Percentiles rank a stretch among this genome's conserved stretches.
phyloP scores from a whole-genome alignment of 2,888 invertebrate species.

The Hirtodrosophila confusa region DNA sequence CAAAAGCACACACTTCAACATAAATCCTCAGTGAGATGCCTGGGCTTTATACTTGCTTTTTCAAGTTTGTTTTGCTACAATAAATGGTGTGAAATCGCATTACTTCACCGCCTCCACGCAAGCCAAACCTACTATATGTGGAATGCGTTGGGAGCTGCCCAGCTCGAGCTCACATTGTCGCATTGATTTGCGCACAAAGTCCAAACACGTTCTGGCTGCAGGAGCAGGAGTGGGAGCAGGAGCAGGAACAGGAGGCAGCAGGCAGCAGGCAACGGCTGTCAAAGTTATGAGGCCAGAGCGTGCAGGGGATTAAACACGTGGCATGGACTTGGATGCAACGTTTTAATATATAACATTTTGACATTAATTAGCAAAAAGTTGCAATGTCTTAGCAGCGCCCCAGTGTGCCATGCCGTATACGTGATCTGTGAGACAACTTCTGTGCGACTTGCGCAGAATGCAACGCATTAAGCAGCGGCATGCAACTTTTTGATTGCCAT shows the following conservation, averaged over 20 bases:
- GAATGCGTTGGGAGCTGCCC: constrained; percentile 14
- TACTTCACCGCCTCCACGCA: constrained; percentile 6
- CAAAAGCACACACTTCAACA: constrained; percentile 46
- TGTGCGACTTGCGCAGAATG: constrained; percentile 30
- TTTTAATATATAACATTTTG: constrained; percentile 56
- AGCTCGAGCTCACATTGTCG: constrained; percentile 26
- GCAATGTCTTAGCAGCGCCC: constrained; percentile 35
- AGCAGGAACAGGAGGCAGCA: background rate
- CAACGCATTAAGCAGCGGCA: constrained; percentile 33
- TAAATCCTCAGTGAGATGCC: constrained; percentile 38
- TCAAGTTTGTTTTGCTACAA: constrained; percentile 49
- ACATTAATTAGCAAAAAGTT: constrained; percentile 72
- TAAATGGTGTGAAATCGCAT: constrained; percentile 29
- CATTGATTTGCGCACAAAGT: constrained; percentile 51
- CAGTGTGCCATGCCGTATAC: constrained; percentile 53
- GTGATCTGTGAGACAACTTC: constrained; percentile 54
- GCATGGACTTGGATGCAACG: constrained; percentile 25
- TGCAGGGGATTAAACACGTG: constrained; percentile 65
- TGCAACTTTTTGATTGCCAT: constrained; percentile 61
- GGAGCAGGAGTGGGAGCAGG: background rate
- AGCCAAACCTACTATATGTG: constrained; percentile 10
- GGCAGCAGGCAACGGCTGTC: constrained; percentile 21
- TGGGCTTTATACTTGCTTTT: constrained; percentile 41
- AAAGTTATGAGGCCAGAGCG: constrained; percentile 62
- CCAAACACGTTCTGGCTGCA: constrained; percentile 52